Conservation (phyloP, 2,113 vertebrate species). For the Siniperca knerii region DNA sequence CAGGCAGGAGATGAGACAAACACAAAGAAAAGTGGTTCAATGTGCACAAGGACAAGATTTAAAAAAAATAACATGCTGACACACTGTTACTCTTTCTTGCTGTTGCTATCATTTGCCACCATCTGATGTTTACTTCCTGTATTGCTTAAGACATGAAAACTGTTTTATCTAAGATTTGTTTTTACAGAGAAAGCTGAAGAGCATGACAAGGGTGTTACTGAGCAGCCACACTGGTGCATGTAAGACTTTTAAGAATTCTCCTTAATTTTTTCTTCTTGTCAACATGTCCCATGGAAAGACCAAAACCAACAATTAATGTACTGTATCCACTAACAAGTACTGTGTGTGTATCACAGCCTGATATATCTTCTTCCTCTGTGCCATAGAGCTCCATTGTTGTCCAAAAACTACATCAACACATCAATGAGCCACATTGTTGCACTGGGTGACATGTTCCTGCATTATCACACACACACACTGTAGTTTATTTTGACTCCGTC, state of each 20-base stretch:
- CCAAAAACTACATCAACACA: too few species aligned
- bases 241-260: neutral
- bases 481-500: too few species aligned
- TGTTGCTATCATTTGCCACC: neutral
- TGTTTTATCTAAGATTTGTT: neutral
- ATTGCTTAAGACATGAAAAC: neutral
- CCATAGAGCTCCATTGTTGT: neutral
- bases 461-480: too few species aligned
- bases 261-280: neutral
- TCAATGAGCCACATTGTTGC: too few species aligned
- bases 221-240: neutral
- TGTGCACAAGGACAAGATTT: neutral
- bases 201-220: neutral
- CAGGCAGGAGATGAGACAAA: neutral
- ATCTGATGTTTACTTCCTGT: constrained; percentile 33
- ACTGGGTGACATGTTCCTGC: too few species aligned
- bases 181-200: neutral
- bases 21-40: neutral
- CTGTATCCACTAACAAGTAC: neutral
- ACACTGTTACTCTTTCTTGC: neutral
- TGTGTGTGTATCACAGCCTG: neutral
- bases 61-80: neutral
- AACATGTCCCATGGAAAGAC: neutral
- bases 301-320: neutral
- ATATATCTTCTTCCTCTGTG: neutral